These are phyloP conservation scores for Panthera leo DNA, from an alignment of 2,113 vertebrate genomes.

Conservation along the genomic window DNA sequence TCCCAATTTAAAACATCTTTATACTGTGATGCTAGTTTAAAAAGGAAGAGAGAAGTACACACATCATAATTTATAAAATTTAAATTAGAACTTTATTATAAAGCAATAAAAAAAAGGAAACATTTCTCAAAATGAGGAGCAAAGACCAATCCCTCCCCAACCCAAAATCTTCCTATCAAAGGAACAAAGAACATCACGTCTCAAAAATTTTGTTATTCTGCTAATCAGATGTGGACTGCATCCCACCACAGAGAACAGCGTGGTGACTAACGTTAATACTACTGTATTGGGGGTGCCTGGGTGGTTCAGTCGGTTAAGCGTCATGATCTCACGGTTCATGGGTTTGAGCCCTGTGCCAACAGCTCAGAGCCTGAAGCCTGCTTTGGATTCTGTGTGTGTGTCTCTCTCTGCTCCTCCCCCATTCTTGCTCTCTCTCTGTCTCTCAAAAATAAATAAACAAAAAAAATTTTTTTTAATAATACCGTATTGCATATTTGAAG, in stretches of 20 bases:
- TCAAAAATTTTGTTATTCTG: not conserved
- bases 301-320: too few relatives aligned
- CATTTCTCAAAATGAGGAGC: constrained; percentile 3
- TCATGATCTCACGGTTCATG: too few relatives aligned
- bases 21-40: not conserved
- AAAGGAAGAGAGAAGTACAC: not conserved
- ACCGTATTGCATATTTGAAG: not conserved
- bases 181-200: not conserved
- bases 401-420: too few relatives aligned
- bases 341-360: too few relatives aligned
- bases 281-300: too few relatives aligned
- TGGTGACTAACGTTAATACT: not conserved
- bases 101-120: not conserved
- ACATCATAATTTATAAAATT: not conserved
- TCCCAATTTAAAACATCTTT: not conserved
- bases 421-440: too few relatives aligned
- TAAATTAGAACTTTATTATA: not conserved
- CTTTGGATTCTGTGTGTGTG: too few relatives aligned
- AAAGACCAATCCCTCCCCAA: not conserved
- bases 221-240: not conserved
- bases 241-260: not conserved
- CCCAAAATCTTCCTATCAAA: not conserved
- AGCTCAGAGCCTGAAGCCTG: too few relatives aligned
- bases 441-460: too few relatives aligned
- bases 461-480: not conserved